Base-by-base conservation (phyloP, 2,113 vertebrate species). In the Thalassarche chlororhynchos region DNA sequence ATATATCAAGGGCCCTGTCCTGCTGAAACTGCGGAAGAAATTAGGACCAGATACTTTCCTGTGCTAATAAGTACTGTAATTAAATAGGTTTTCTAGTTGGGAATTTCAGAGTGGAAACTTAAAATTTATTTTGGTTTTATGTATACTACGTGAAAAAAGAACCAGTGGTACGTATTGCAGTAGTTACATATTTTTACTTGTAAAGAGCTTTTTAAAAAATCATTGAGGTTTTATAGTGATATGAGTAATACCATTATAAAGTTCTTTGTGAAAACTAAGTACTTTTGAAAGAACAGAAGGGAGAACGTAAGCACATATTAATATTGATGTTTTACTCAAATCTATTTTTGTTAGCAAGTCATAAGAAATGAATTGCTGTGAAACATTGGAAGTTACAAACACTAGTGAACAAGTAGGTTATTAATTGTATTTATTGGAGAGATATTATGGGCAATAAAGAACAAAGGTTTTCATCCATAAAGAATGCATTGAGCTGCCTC, bases 401-500 rank as follows among this genome's bases (percentile, higher is more conserved):
- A 90, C 38, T 79, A 80, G 72, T 51, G 84, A 96, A 88, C 86
- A 92, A 95, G 54, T 38, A 90, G 34, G 54, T 96, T 97, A 96
- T 97, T 98, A 97, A 97, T 97, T 95, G 87, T 87, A 93, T 95
- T 96, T 95, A 93, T 95, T 95, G 84, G 76, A 89, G 88, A 96
- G 89, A 87, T 93, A 97, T 96, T 83, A 93, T 60, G 84, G 71
- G 81, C 84, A 93, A 97, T 94, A 95, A 97, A 96, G 64, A 95
- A 94, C 74, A 95, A 98, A 97, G 72, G 84, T 96, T 97, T 97
- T 96, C 93, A 94, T 97, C 94, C 97, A 97, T 97, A 97, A 97
- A 95, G 91, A 92, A 95, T 95, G 58, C 80, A 93, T 71, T 57
- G 95, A 91, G 88, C 83, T 96, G 91, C 89, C 92, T 98, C 75